Evolutionary conservation across 2,888 invertebrate genomes (phyloP).

Genomic region (Eupithecia inturbata): DNA sequence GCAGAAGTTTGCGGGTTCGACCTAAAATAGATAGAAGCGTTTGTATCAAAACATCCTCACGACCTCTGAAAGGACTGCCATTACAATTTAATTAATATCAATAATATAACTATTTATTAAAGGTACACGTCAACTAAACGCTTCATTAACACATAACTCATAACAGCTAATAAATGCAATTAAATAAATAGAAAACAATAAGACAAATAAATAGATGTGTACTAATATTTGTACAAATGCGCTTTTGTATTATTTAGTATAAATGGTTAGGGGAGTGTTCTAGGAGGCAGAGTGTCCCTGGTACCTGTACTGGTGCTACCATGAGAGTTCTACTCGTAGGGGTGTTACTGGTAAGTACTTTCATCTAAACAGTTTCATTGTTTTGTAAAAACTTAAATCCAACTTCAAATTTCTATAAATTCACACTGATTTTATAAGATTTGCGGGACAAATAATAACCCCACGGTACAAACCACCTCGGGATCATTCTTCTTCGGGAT

Average conservation of each 20-base stretch:
- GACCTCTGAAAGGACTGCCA: not conserved
- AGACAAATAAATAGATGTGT: not conserved
- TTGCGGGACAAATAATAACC: too few relatives aligned
- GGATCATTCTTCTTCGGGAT: too few relatives aligned
- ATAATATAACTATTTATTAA: too few relatives aligned
- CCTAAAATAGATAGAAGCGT: not conserved
- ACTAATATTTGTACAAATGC: slow-evolving; percentile 1
- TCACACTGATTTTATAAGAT: too few relatives aligned
- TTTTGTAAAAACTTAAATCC: not conserved
- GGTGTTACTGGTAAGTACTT: not conserved
- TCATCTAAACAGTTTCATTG: not conserved
- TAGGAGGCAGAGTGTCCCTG: not conserved
- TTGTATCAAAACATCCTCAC: not conserved
- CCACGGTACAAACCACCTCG: too few relatives aligned
- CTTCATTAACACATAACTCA: not conserved
- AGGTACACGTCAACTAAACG: not conserved
- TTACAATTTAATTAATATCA: not conserved
- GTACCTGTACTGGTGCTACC: too few relatives aligned
- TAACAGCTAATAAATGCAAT: slow-evolving; percentile 5
- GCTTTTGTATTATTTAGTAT: not conserved
- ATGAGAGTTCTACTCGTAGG: not conserved
- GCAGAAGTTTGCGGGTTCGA: too few relatives aligned
- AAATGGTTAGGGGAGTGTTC: not conserved
- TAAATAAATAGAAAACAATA: not conserved
- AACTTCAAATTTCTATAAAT: too few relatives aligned